Evolutionary conservation across 2,113 vertebrate genomes (phyloP).

Genomic region (Picathartes gymnocephalus): DNA sequence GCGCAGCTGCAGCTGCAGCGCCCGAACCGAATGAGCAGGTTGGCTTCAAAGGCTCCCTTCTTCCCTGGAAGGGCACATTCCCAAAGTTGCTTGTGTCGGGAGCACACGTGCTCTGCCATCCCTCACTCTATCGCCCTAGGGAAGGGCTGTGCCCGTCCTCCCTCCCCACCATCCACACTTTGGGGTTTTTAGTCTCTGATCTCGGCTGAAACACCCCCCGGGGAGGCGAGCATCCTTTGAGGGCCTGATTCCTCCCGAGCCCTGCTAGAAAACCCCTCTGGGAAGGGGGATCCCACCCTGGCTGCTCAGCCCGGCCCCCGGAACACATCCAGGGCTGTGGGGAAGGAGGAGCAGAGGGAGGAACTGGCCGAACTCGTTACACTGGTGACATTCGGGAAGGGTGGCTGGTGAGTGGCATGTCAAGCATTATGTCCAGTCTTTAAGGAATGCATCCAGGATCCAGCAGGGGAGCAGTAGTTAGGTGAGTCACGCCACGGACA

Average conservation of each 20-base stretch:
- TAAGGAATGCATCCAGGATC: constrained; percentile 33
- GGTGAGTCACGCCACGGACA: constrained; percentile 25
- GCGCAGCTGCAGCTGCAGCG: too few relatives aligned
- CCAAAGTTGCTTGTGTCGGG: too few relatives aligned
- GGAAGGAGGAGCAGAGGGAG: neutral
- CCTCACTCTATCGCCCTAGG: rapidly evolving
- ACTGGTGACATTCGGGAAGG: neutral
- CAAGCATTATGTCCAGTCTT: neutral
- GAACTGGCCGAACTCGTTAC: neutral
- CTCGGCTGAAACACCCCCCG: neutral
- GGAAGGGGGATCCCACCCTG: rapidly evolving
- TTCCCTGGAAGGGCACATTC: neutral
- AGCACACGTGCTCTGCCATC: neutral
- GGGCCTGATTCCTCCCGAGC: rapidly evolving
- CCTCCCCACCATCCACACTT: rapidly evolving
- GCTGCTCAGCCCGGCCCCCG: neutral
- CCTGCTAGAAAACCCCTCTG: neutral
- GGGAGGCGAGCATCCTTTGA: rapidly evolving
- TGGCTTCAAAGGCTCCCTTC: neutral
- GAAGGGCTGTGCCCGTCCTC: neutral
- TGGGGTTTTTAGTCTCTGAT: neutral
- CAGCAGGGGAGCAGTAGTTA: neutral
- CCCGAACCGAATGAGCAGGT: too few relatives aligned
- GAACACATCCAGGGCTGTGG: neutral
- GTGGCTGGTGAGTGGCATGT: neutral